Percentiles rank a stretch among this genome's conserved stretches.
phyloP scores from a whole-genome alignment of 2,888 invertebrate genomes.

The Lutraria lutraria region DNA sequence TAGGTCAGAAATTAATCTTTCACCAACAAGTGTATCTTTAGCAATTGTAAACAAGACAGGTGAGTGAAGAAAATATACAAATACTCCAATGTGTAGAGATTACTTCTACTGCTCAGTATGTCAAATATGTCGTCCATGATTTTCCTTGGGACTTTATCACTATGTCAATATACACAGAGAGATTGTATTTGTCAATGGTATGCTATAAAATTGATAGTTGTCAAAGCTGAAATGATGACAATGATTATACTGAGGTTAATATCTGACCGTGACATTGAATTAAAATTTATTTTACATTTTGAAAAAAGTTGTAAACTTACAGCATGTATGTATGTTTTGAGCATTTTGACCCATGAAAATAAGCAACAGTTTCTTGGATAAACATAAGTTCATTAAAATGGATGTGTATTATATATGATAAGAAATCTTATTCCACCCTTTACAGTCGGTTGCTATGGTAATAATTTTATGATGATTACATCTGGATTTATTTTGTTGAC shows the following conservation, averaged over 20 bases:
- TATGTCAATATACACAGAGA: conserved; percentile 40
- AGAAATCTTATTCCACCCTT: background rate
- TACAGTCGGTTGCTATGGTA: background rate
- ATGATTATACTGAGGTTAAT: background rate
- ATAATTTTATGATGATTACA: background rate
- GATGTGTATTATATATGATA: too few species aligned
- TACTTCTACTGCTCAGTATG: conserved; percentile 31
- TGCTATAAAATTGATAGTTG: conserved; percentile 50
- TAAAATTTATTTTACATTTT: background rate
- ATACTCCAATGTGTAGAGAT: conserved; percentile 34
- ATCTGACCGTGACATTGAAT: background rate
- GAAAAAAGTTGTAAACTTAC: background rate
- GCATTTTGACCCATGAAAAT: too few species aligned
- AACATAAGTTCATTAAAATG: too few species aligned
- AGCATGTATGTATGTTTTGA: background rate
- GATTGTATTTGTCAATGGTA: conserved; percentile 49
- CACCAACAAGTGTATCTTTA: conserved; percentile 22
- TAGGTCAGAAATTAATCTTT: conserved; percentile 28
- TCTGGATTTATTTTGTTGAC: background rate
- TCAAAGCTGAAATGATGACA: conserved; percentile 42
- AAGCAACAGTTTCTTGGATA: too few species aligned
- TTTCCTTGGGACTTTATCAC: conserved; percentile 33
- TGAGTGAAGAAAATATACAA: conserved; percentile 36
- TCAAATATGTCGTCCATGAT: conserved; percentile 38
- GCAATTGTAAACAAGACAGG: conserved; percentile 29